phyloP scores from a whole-genome alignment of 2,797 vertebrate genomes.

The Paratrypauchen microcephalus region DNA sequence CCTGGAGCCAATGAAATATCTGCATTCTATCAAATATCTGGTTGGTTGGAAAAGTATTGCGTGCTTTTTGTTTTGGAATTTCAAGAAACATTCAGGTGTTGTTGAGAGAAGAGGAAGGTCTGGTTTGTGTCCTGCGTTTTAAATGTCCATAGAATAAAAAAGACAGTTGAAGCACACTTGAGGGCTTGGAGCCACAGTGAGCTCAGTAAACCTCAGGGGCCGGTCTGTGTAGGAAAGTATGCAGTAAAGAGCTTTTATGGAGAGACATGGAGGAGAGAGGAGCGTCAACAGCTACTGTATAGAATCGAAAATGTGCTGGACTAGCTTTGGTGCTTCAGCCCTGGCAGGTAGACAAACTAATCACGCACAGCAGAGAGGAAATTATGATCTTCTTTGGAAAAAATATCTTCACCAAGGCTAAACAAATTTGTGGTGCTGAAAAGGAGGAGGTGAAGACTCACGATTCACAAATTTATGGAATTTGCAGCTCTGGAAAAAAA shows the following conservation, averaged over 20 bases:
- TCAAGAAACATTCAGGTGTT: neutral
- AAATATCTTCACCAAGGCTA: too few relatives aligned
- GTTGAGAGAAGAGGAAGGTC: neutral
- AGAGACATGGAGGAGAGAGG: conserved; percentile 34
- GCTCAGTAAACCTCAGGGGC: conserved; percentile 50
- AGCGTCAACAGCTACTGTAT: conserved; percentile 24
- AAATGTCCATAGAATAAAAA: neutral
- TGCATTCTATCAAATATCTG: too few relatives aligned
- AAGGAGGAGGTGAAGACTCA: too few relatives aligned
- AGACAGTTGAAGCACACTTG: conserved; percentile 10
- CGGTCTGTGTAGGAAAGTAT: conserved; percentile 56
- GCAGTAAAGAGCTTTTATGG: conserved; percentile 46
- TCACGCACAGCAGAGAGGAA: neutral
- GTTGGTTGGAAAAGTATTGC: too few relatives aligned
- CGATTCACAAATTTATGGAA: too few relatives aligned
- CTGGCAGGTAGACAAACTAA: neutral
- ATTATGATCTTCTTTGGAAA: neutral
- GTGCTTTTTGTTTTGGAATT: neutral
- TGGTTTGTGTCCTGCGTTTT: neutral
- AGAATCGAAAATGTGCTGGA: neutral
- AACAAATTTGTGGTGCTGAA: too few relatives aligned
- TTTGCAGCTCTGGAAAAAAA: too few relatives aligned
- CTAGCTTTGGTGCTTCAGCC: neutral
- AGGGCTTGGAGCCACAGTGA: conserved; percentile 45
- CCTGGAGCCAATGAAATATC: too few relatives aligned